These are phyloP conservation scores for Actinopyga echinites DNA, from an alignment of 53 echinoderm and acorn worm genomes.

Conservation along the genomic window DNA sequence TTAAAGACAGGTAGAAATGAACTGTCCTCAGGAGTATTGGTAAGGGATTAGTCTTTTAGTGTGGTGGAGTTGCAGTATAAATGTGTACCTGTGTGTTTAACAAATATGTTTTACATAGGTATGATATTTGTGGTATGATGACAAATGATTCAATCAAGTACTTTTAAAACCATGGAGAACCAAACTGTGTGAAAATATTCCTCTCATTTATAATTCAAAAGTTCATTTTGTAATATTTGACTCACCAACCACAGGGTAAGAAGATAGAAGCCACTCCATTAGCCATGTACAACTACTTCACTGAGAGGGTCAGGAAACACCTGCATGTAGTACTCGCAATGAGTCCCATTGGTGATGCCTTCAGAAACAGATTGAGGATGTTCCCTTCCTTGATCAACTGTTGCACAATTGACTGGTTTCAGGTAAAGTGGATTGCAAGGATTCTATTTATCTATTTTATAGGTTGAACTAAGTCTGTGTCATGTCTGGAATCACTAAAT, in stretches of 20 bases:
- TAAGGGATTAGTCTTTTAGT: background rate
- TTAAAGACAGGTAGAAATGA: no score
- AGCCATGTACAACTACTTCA: conserved; percentile 98
- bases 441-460: background rate
- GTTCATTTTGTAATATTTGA: background rate
- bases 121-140: no score
- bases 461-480: background rate
- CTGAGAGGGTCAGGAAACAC: conserved; percentile 80
- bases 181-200: background rate
- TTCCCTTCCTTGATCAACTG: conserved; percentile 98
- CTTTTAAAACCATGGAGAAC: no score
- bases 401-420: conserved; percentile 97
- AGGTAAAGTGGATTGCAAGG: conserved; percentile 50
- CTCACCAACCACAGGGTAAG: conserved; percentile 64
- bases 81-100: no score
- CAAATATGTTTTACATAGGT: no score
- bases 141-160: no score
- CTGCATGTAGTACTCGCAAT: conserved; percentile 93
- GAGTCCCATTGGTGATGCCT: conserved; percentile 93
- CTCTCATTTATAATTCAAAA: background rate
- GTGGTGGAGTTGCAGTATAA: background rate
- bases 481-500: no score
- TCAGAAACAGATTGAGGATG: conserved; percentile 88
- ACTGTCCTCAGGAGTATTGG: no score
- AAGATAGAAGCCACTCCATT: conserved; percentile 97